Conservation (phyloP, 1,140 invertebrate genomes). For the Acromyrmex heyeri region DNA sequence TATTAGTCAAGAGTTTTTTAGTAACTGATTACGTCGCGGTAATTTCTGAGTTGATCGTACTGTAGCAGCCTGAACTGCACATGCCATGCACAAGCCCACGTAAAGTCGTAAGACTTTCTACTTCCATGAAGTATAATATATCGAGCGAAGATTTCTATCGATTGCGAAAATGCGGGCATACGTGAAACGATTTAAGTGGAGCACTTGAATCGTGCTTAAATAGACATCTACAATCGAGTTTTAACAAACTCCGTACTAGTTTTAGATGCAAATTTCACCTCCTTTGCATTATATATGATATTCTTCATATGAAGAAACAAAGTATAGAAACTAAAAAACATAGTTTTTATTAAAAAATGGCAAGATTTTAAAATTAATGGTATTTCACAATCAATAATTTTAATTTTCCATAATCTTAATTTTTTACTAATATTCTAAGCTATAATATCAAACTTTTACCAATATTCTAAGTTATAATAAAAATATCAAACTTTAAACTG, state of each 20-base stretch:
- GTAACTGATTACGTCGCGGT: conserved; percentile 8
- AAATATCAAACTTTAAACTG: not conserved
- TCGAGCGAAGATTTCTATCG: conserved; percentile 77
- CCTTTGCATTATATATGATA: not conserved
- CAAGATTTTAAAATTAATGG: not conserved
- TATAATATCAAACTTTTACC: too few relatives aligned
- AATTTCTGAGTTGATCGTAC: not conserved
- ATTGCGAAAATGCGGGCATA: conserved; percentile 73
- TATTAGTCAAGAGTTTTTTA: not conserved
- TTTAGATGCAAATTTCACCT: conserved; percentile 21
- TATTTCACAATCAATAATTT: not conserved
- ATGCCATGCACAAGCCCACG: not conserved
- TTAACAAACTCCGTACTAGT: not conserved
- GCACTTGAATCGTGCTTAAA: not conserved
- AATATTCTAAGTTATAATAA: too few relatives aligned
- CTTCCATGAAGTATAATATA: conserved; percentile 75
- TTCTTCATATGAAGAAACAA: not conserved
- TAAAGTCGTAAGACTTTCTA: conserved; percentile 79
- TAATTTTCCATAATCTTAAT: not conserved
- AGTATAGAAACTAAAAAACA: not conserved
- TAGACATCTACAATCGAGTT: not conserved
- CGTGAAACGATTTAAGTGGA: conserved; percentile 32
- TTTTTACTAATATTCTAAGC: not conserved
- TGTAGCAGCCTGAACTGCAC: not conserved
- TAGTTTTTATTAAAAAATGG: not conserved